These are phyloP conservation scores for Parus major DNA, from an alignment of 2,113 vertebrate genomes.

Conservation along the genomic window DNA sequence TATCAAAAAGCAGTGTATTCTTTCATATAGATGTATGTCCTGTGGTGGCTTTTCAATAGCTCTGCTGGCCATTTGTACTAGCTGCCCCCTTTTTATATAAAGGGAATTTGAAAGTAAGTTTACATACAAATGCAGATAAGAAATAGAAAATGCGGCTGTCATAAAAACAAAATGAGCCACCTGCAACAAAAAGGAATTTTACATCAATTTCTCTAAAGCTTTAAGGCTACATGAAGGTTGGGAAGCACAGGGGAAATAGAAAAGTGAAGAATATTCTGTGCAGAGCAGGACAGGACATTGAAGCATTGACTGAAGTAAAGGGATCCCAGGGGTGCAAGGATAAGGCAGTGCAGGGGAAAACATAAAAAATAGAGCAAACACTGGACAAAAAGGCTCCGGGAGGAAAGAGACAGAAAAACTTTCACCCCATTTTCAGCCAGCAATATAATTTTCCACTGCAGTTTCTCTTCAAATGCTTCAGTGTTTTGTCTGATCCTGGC, in stretches of 20 bases:
- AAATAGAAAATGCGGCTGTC: neutral
- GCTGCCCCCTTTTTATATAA: neutral
- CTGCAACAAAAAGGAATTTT: neutral
- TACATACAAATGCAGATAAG: conserved; percentile 22
- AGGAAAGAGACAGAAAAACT: neutral
- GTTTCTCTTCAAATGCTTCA: neutral
- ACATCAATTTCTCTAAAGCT: neutral
- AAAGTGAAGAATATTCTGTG: neutral
- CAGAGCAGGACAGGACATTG: neutral
- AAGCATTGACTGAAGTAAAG: neutral
- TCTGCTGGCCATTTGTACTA: conserved; percentile 50
- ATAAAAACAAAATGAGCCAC: conserved; percentile 4
- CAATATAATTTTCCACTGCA: neutral
- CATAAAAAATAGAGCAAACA: neutral
- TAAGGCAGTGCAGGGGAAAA: neutral
- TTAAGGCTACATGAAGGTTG: neutral
- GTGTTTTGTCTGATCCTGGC: neutral
- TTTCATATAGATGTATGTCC: conserved; percentile 27
- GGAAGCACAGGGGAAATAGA: neutral
- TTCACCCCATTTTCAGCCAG: neutral
- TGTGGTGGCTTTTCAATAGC: conserved; percentile 57
- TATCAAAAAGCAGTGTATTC: conserved; percentile 43
- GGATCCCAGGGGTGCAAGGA: neutral
- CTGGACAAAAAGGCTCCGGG: neutral
- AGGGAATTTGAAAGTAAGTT: conserved; percentile 14